A percentile compares a stretch with the other conserved stretches of the same genome.
Conservation (phyloP, 1,140 invertebrate species). For the Cepaea nemoralis region DNA sequence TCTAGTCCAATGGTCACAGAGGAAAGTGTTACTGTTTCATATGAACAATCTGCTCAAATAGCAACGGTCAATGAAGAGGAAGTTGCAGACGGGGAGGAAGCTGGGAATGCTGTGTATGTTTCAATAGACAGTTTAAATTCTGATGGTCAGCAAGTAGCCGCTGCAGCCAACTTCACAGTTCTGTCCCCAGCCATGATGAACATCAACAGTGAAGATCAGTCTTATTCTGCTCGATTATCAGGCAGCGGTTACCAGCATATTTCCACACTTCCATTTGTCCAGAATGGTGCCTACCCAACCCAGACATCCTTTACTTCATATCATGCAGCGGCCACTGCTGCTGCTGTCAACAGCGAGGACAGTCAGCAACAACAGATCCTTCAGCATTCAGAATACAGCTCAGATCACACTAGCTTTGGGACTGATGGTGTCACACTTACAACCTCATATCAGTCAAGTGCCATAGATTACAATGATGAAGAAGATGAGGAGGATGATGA, state of each 20-base stretch:
- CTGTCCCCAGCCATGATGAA: constrained; percentile 26
- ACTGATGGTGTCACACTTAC: neutral
- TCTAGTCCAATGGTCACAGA: constrained; percentile 4
- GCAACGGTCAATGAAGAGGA: constrained; percentile 1
- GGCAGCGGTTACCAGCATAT: constrained; percentile 26
- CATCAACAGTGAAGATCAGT: constrained; percentile 11
- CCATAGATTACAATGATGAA: neutral
- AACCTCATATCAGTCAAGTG: constrained; percentile 15
- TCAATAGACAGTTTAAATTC: constrained; percentile 13
- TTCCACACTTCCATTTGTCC: constrained; percentile 38
- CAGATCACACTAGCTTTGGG: constrained; percentile 11
- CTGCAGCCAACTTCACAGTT: constrained; percentile 20
- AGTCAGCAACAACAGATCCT: constrained; percentile 22
- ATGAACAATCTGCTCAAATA: constrained; percentile 18
- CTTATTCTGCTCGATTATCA: neutral
- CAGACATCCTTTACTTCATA: constrained; percentile 18
- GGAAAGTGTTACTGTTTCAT: neutral
- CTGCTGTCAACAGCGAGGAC: neutral
- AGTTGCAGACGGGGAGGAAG: neutral
- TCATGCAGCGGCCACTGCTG: neutral
- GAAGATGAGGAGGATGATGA: constrained; percentile 15
- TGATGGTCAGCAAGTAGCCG: neutral
- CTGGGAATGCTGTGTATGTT: constrained; percentile 18
- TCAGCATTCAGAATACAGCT: constrained; percentile 32
- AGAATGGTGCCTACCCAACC: constrained; percentile 33